Base-by-base conservation (phyloP, 2,113 vertebrate genomes). In the Lophochroa leadbeateri region DNA sequence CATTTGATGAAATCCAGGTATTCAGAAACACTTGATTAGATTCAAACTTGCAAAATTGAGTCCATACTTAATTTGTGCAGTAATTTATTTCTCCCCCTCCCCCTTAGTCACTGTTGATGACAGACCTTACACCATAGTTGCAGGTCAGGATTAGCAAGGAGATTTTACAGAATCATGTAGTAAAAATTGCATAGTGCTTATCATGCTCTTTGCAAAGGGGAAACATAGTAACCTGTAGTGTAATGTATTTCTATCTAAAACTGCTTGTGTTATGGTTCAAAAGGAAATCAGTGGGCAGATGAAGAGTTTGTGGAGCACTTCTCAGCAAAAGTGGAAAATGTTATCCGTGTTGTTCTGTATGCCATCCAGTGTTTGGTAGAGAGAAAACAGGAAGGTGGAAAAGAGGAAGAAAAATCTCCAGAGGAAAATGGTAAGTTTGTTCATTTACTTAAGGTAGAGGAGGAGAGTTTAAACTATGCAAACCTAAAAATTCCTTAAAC, bases 341-440 rank as follows among this genome's bases (percentile, higher is more conserved):
- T 98, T 95, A 99, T 99, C 94, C 98, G 12, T 86, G 95, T 95
- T 15, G 97, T 99, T 84, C 98, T 99, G 58, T 99, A 97, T 98
- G 98, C 98, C 17, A 97, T 99, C 31, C 99, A 99, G 97, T 98
- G 94, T 39, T 97, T 99, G 33, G 97, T 98, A 57, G 99, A 99
- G 96, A 98, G 97, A 83, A 97, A 94, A 79, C 87, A 91, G 33
- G 94, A 98, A 75, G 96, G 46, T 37, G 95, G 96, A 65, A 91
- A 97, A n/a, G 69, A 94, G 64, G 58, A 96, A 95, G 80, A 94
- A 57, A 24, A 80, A 43, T 74, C 83, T 53, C 31, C 96, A 82
- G 79, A 82, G 33, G 94, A 97, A 84, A 94, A 98, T 4, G 97
- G 98, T 97, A 94, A 80, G 92, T 79, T 57, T 91, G 23, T 87